Conservation (phyloP, 2,888 invertebrate species). For the Troilus luridus region DNA sequence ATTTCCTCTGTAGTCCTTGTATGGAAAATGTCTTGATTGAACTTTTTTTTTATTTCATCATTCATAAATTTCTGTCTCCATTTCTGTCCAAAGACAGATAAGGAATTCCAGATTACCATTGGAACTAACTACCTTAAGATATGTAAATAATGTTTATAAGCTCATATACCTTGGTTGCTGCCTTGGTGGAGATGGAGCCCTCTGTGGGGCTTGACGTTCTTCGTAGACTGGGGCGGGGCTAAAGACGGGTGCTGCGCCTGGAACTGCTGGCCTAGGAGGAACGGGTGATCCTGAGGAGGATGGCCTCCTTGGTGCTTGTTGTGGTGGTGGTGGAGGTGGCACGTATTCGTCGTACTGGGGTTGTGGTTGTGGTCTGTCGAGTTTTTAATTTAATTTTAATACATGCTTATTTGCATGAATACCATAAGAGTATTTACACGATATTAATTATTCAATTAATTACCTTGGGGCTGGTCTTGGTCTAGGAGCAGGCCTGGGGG, state of each 20-base stretch:
- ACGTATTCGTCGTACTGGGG: slow-evolving; percentile 62
- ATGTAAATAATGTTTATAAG: background rate
- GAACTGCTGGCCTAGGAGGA: slow-evolving; percentile 64
- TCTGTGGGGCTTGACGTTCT: slow-evolving; percentile 66
- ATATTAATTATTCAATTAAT: background rate
- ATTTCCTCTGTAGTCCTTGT: too few species aligned
- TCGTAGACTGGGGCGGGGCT: slow-evolving; percentile 66
- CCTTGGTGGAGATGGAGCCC: slow-evolving; percentile 67
- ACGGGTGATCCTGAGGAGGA: slow-evolving; percentile 66
- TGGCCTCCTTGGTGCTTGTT: slow-evolving; percentile 66
- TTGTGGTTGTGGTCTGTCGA: slow-evolving; percentile 59
- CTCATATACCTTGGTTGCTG: slow-evolving; percentile 64
- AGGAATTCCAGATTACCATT: too few species aligned
- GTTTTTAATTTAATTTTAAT: slow-evolving; percentile 60
- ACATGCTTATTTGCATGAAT: background rate
- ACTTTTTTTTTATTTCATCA: too few species aligned
- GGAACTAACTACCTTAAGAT: background rate
- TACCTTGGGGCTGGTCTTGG: slow-evolving; percentile 65
- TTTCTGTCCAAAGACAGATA: too few species aligned
- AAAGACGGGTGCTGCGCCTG: slow-evolving; percentile 67
- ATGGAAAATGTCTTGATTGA: too few species aligned
- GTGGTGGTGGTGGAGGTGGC: slow-evolving; percentile 63
- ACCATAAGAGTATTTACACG: background rate
- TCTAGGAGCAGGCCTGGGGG: slow-evolving; percentile 68
- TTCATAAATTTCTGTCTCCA: too few species aligned